A percentile compares a stretch with the other conserved stretches of the same genome.
Evolutionary conservation across 2,888 invertebrate species (phyloP).

Genomic region (Acrobasis consociella): DNA sequence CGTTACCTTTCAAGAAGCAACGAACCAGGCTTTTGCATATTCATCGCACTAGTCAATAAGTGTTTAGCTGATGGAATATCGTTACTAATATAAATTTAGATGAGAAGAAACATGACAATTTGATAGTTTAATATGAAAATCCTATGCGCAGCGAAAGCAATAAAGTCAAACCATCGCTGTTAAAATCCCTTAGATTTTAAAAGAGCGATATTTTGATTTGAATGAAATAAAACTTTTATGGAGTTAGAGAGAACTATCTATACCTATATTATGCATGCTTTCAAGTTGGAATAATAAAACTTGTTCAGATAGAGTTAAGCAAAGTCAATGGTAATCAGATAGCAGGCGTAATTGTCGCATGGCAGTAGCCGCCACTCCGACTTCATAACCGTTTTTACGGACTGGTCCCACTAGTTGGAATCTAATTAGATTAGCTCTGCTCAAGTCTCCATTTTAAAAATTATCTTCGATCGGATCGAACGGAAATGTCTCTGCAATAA

Average conservation of each 20-base stretch:
- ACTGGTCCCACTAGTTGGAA: slow-evolving; percentile 55
- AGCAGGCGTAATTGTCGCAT: slow-evolving; percentile 54
- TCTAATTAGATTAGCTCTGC: slow-evolving; percentile 65
- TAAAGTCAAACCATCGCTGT: too few species aligned
- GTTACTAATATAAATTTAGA: slow-evolving; percentile 1
- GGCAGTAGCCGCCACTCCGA: slow-evolving; percentile 44
- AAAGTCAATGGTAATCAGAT: slow-evolving; percentile 44
- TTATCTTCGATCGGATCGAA: slow-evolving; percentile 57
- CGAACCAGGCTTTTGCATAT: slow-evolving; percentile 4
- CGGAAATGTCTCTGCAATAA: slow-evolving; percentile 70
- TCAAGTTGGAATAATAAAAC: slow-evolving; percentile 40
- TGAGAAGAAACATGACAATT: not conserved
- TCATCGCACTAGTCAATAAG: not conserved
- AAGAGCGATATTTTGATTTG: not conserved
- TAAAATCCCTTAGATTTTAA: too few species aligned
- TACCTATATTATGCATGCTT: slow-evolving; percentile 25
- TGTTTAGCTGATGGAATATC: slow-evolving; percentile 10
- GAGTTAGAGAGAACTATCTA: not conserved
- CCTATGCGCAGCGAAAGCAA: not conserved
- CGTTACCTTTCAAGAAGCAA: slow-evolving; percentile 12
- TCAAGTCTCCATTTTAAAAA: slow-evolving; percentile 58
- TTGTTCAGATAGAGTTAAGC: slow-evolving; percentile 35
- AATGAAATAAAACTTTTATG: not conserved
- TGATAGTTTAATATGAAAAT: not conserved
- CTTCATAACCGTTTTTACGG: slow-evolving; percentile 61